These are phyloP conservation scores for Strigamia crassipes DNA, from an alignment of 2,888 invertebrate species.

Conservation along the genomic window DNA sequence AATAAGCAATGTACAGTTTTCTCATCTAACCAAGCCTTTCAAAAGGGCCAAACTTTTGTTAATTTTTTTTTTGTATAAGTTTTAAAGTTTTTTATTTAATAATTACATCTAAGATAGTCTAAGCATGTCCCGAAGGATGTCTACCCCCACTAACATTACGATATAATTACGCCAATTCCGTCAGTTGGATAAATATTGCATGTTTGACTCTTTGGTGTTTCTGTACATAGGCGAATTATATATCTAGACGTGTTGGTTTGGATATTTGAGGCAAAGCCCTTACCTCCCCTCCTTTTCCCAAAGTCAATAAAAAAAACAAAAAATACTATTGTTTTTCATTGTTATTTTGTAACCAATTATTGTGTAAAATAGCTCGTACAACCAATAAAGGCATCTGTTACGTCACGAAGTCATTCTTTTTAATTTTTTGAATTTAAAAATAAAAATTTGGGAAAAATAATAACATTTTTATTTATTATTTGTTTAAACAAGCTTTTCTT, in stretches of 20 bases:
- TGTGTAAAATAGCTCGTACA: slow-evolving; percentile 47
- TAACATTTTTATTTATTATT: not conserved
- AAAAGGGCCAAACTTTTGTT: not conserved
- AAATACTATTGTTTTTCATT: slow-evolving; percentile 44
- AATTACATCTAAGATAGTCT: slow-evolving; percentile 31
- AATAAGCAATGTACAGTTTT: slow-evolving; percentile 15
- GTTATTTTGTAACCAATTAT: slow-evolving; percentile 48
- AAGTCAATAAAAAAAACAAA: slow-evolving; percentile 1
- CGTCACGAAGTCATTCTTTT: slow-evolving; percentile 19
- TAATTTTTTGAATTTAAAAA: not conserved
- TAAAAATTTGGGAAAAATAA: no score
- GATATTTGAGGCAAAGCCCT: slow-evolving; percentile 41
- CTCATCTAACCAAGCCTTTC: not conserved
- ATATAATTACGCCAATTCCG: slow-evolving; percentile 38
- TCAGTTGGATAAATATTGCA: slow-evolving; percentile 46
- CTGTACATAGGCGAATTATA: slow-evolving; percentile 46
- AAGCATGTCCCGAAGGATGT: slow-evolving; percentile 18
- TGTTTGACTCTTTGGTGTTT: slow-evolving; percentile 44
- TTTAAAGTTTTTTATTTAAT: not conserved
- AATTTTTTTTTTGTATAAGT: not conserved
- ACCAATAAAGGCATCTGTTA: slow-evolving; percentile 47
- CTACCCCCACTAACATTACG: slow-evolving; percentile 26
- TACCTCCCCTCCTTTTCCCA: slow-evolving; percentile 25
- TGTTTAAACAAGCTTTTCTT: not conserved
- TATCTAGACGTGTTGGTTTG: slow-evolving; percentile 43